Conservation (phyloP, 2,113 vertebrate species). For the Macquaria ambigua region DNA sequence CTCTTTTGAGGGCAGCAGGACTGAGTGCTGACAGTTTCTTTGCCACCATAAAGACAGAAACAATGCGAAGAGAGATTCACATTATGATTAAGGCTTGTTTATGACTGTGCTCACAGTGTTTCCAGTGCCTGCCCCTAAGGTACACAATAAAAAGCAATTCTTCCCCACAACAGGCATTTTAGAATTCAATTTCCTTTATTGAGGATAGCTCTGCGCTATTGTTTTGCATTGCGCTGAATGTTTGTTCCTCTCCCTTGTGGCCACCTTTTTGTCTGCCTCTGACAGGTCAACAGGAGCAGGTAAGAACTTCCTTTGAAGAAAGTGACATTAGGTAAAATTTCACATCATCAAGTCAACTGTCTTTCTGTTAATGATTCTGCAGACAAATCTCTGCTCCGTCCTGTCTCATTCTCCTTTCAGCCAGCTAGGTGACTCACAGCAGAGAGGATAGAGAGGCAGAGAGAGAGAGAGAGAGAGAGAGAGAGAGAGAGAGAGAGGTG, state of each 20-base stretch:
- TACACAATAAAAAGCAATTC: conserved; percentile 51
- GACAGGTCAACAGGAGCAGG: conserved; percentile 33
- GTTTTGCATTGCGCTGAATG: conserved; percentile 52
- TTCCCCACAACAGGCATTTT: conserved; percentile 56
- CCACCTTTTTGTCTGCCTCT: background rate
- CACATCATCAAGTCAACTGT: background rate
- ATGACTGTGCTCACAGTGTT: conserved; percentile 52
- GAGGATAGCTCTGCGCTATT: conserved; percentile 61
- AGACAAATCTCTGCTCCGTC: background rate
- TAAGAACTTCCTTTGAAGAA: background rate
- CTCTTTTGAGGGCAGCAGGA: conserved; percentile 23
- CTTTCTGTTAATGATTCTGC: background rate
- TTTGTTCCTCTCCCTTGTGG: background rate
- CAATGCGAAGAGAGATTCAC: conserved; percentile 64
- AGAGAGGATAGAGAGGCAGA: conserved; percentile 27
- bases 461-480: conserved; percentile 3
- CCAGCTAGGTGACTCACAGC: conserved; percentile 8
- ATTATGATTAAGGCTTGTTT: conserved; percentile 70
- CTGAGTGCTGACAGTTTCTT: conserved; percentile 23
- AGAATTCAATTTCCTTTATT: conserved; percentile 75
- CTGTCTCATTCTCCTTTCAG: conserved; percentile 15
- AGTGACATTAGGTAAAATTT: background rate
- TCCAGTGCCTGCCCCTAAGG: conserved; percentile 21
- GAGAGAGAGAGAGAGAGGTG: background rate
- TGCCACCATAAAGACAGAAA: conserved; percentile 50